phyloP scores from a whole-genome alignment of 2,888 invertebrate species.

The Oscheius sp. region DNA sequence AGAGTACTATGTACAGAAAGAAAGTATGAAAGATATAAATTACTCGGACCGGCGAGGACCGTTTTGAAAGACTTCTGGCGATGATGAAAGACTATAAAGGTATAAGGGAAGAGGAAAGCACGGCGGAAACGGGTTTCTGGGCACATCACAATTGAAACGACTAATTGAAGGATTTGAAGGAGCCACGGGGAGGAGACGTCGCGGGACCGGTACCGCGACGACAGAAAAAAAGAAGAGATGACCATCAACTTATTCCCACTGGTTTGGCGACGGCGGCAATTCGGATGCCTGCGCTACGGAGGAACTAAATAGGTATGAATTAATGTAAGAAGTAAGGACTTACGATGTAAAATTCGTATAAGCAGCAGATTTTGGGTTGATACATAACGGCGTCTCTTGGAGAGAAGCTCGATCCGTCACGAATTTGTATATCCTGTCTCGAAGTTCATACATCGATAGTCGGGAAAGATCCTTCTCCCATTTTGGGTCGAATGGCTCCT shows the following conservation, averaged over 20 bases:
- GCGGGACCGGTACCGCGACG: slow-evolving; percentile 14
- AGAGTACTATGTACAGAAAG: slow-evolving; percentile 6
- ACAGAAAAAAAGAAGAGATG: not conserved
- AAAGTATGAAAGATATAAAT: not conserved
- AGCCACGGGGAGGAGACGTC: slow-evolving; percentile 20
- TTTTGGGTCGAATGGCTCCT: slow-evolving; percentile 89
- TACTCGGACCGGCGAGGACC: no score
- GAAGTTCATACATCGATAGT: slow-evolving; percentile 69
- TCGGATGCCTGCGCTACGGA: slow-evolving; percentile 96
- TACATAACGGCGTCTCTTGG: slow-evolving; percentile 95
- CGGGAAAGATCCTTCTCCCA: slow-evolving; percentile 92
- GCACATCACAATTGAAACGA: slow-evolving; percentile 14
- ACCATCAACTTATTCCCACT: slow-evolving; percentile 82
- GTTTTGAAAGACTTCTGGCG: no score
- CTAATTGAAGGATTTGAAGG: not conserved
- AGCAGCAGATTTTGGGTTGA: slow-evolving; percentile 99
- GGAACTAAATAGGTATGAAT: slow-evolving; percentile 82
- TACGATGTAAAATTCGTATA: slow-evolving; percentile 99
- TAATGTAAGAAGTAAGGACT: slow-evolving; percentile 38
- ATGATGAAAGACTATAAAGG: not conserved
- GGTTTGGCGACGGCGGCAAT: slow-evolving; percentile 95
- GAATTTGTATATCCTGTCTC: slow-evolving; percentile 98
- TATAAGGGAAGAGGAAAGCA: slow-evolving; percentile 9
- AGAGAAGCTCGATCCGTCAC: slow-evolving; percentile 92
- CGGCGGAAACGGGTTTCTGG: not conserved